Evolutionary conservation across 2,113 vertebrate species (phyloP), one percentile per base, ranked within the genome.

Genomic region (Empidonax traillii): DNA sequence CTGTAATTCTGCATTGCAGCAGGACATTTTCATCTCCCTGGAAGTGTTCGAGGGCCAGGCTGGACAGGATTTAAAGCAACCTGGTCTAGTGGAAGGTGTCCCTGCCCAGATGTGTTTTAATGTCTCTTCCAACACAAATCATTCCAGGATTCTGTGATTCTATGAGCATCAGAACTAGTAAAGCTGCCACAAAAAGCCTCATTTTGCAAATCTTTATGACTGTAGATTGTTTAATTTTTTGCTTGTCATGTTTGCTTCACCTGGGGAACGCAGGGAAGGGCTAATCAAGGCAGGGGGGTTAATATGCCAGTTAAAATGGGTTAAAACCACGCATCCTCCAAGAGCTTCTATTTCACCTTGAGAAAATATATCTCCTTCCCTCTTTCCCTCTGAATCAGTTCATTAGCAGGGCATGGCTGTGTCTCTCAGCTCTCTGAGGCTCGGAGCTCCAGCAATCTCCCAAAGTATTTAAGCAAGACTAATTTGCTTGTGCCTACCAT

Each of bases 401-500:
- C 80, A 37, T 49, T 44, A 58, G 62, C 58, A 83, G 71, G 62
- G 63, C 79, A 90, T n/a, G 68, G 68, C 3, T 68, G 41, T 83
- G 67, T 55, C 85, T 85, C 53, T 30, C 1, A 10, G 71, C 82
- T 91, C 2, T 0, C 56, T 41, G 56, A n/a, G 78, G 73, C 90
- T 74, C 0, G 0, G 51, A 52, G 61, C 71, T 96, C 39, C 67
- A 85, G 90, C 75, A 85, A 56, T 76, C 71, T 56, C 88, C 53
- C 56, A 67, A 43, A 43, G 74, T 68, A 67, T 61, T 87, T 79
- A 47, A 88, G 49, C 83, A 68, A 59, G 39, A 82, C 85, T 92
- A 79, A 87, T 61, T 95, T 83, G 43, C 67, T 88, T 92, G 91
- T 88, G 79, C 89, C 62, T 63, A 39, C 82, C 53, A 51, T 68